A percentile compares a stretch with the other conserved stretches of the same genome.
These are phyloP conservation scores for Scaptomyza graminum DNA, from an alignment of 1,140 invertebrate species.

Conservation along the genomic window DNA sequence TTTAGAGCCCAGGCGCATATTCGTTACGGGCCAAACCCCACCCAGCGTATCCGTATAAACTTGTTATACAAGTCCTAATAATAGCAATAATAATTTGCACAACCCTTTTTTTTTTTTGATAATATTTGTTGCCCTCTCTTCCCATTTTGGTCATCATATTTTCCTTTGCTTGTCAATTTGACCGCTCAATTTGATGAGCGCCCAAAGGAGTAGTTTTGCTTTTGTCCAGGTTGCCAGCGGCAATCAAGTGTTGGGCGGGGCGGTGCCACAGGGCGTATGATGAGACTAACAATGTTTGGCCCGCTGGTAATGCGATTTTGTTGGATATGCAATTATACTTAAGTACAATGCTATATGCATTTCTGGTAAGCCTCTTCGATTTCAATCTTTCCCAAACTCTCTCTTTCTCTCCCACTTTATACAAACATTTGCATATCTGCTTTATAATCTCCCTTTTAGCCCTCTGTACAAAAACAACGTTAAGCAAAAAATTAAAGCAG, in stretches of 20 bases:
- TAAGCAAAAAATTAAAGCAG: background rate
- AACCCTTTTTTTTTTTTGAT: conserved; percentile 67
- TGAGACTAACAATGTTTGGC: conserved; percentile 3
- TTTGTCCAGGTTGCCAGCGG: too few species aligned
- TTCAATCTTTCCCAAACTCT: too few species aligned
- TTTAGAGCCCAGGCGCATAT: conserved; percentile 43
- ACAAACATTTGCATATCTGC: conserved; percentile 27
- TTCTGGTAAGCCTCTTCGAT: too few species aligned
- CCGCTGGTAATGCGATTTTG: background rate
- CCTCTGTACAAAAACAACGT: background rate
- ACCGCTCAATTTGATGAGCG: conserved; percentile 71
- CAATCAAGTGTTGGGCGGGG: background rate
- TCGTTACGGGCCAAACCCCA: background rate
- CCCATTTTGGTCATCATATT: background rate
- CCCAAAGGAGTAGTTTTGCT: conserved; percentile 21
- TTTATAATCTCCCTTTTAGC: background rate
- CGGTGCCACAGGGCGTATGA: conserved; percentile 4
- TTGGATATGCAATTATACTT: too few species aligned
- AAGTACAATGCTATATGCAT: too few species aligned
- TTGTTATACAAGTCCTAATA: conserved; percentile 71
- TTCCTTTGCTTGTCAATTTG: conserved; percentile 54
- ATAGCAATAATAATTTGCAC: conserved; percentile 78
- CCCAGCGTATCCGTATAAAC: conserved; percentile 15
- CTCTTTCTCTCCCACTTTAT: too few species aligned
- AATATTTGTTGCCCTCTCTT: background rate